These are phyloP conservation scores for Fringilla coelebs DNA, from an alignment of 2,797 vertebrate species.

Conservation along the genomic window DNA sequence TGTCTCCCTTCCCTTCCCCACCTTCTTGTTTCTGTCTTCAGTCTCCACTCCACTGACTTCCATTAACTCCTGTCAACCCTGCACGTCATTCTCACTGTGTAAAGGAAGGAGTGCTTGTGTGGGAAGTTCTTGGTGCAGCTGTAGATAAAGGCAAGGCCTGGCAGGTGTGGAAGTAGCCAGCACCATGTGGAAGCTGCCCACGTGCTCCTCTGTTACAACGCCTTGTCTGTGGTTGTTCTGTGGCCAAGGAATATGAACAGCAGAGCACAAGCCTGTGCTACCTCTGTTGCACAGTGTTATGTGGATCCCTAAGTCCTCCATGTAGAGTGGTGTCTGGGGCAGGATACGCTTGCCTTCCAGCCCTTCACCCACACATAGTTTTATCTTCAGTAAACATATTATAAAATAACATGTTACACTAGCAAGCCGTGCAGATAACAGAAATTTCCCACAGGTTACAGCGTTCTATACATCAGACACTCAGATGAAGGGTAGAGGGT, in stretches of 20 bases:
- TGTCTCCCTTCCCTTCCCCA: no score
- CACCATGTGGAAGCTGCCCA: neutral
- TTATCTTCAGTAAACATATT: neutral
- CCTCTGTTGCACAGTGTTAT: rapidly evolving
- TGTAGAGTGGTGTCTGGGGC: no score
- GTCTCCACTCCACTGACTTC: no score
- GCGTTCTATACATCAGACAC: neutral
- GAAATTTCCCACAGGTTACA: neutral
- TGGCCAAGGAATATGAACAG: neutral
- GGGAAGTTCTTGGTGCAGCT: neutral
- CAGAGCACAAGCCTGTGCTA: neutral
- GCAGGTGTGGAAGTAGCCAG: neutral
- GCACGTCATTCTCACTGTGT: neutral
- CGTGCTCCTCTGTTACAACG: rapidly evolving
- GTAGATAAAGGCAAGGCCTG: neutral
- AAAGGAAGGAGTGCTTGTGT: rapidly evolving
- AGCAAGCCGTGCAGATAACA: neutral
- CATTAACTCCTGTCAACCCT: neutral
- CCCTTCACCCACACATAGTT: no score
- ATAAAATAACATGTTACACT: neutral
- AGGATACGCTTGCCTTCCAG: neutral
- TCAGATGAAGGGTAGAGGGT: no score
- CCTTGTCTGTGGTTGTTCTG: neutral
- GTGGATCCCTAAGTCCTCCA: no score
- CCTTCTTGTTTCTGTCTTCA: neutral